These are phyloP conservation scores for Vandiemenella viatica DNA, from an alignment of 2,888 invertebrate species.

Conservation along the genomic window DNA sequence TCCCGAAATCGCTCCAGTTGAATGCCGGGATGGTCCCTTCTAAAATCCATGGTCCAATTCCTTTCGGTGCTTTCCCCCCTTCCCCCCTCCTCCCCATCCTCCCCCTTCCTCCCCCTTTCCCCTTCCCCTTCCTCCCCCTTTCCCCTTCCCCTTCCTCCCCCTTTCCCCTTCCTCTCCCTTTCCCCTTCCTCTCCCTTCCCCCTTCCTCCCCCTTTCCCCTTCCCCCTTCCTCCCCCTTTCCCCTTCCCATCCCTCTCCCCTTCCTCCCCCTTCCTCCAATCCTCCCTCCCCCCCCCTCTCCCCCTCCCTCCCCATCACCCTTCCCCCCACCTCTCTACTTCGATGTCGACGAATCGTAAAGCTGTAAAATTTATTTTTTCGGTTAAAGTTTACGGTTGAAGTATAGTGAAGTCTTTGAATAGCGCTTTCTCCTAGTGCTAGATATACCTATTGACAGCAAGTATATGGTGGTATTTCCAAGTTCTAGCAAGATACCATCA, in stretches of 20 bases:
- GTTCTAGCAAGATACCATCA: no score
- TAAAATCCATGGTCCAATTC: no score
- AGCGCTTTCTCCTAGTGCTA: no score
- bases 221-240: neutral
- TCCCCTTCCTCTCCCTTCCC: neutral
- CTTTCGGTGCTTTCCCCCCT: neutral
- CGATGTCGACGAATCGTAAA: no score
- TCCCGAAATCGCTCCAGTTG: no score
- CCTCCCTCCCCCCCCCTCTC: neutral
- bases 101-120: neutral
- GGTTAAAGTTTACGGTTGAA: no score
- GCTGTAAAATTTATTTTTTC: no score
- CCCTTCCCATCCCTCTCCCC: neutral
- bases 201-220: neutral
- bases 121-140: neutral
- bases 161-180: neutral
- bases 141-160: neutral
- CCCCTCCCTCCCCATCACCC: neutral
- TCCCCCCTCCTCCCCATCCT: neutral
- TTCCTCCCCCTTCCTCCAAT: neutral
- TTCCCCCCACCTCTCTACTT: neutral
- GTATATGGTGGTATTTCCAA: no score
- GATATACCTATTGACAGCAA: no score
- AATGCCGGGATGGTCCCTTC: no score
- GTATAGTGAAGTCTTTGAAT: no score